Evolutionary conservation across 1,140 invertebrate genomes (phyloP), one percentile per base, ranked within the genome.

Genomic region (Trichogramma pretiosum): DNA sequence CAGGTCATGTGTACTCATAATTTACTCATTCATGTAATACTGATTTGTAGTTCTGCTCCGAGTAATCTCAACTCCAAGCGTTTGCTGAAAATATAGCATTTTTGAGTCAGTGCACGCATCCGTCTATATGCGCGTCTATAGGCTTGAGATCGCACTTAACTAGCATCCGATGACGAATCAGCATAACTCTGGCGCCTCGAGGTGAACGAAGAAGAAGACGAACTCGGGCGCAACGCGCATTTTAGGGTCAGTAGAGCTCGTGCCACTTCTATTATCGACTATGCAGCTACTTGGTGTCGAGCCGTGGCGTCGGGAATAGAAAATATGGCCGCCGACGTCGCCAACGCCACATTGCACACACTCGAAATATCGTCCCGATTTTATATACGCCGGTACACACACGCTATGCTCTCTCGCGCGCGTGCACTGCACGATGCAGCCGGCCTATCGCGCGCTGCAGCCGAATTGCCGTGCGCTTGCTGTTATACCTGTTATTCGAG

Each of bases 221-320:
- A n/a, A 28, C 24, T 7, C 24, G 24, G 24, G 48, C 41, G 41
- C 36, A 38, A 43, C 41, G 52, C 48, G 38, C 42, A 48, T 50
- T 59, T 57, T 57, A 33, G 49, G 58, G 56, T 59, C 48, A 59
- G 56, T 57, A 35, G 58, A 59, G 40, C 55, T 55, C 38, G 50
- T 46, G 51, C 48, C 34, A 52, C 53, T 55, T 56, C 55, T 57
- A 55, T 56, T 58, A 58, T 58, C 53, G 52, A 58, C 52, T 50
- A 22, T 33, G n/a, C n/a, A n/a, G n/a, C n/a, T n/a, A n/a, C n/a
- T n/a, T n/a, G n/a, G n/a, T n/a, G n/a, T 35, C 24, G 24, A 28
- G 24, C 49, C 36, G 40, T 50, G 42, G 46, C 22, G 54, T 48
- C 51, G 54, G 56, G 54, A 58, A 58, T 58, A 58, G 56, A 52